phyloP scores from a whole-genome alignment of 2,113 vertebrate genomes.

The Haemorhous mexicanus region DNA sequence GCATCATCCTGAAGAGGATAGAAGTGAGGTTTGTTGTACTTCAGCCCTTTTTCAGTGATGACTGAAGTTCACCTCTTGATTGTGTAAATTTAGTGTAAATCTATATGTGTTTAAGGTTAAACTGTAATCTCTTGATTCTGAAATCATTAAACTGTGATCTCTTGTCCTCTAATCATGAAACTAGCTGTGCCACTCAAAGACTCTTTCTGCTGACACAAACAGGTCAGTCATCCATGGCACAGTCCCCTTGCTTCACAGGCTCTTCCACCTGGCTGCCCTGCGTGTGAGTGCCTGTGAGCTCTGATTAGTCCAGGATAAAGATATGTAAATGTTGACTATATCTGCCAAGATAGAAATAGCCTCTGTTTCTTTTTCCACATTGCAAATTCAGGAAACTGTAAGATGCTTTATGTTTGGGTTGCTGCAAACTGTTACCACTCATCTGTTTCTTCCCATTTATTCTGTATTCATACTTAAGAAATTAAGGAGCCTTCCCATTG shows the following conservation, averaged over 20 bases:
- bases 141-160: constrained; percentile 10
- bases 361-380: not conserved
- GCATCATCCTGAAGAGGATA: not conserved
- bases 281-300: fast-evolving
- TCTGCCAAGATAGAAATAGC: not conserved
- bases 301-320: not conserved
- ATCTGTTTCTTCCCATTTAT: not conserved
- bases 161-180: not conserved
- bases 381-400: not conserved
- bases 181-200: not conserved
- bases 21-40: not conserved
- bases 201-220: not conserved
- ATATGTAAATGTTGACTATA: not conserved
- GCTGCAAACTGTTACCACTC: not conserved
- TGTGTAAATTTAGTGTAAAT: not conserved
- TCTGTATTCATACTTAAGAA: not conserved
- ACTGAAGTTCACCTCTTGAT: not conserved
- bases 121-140: not conserved
- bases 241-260: not conserved
- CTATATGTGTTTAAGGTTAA: not conserved
- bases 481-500: not conserved
- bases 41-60: not conserved
- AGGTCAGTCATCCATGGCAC: not conserved
- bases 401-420: not conserved
- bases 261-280: not conserved